Evolutionary conservation across 2,888 invertebrate genomes (phyloP).

Genomic region (Lycia hirtaria): DNA sequence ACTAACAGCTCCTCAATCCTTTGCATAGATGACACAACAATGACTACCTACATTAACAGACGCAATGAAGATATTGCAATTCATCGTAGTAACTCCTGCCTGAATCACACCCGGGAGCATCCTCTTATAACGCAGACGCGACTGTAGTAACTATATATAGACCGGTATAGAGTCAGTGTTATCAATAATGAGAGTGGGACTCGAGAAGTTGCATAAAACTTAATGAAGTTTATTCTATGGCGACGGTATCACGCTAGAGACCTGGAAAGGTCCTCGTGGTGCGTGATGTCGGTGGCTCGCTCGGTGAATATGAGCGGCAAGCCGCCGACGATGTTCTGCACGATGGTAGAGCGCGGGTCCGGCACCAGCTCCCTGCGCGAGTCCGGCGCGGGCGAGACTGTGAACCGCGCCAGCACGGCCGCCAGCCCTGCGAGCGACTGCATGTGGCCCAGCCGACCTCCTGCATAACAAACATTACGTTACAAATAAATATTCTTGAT

Average conservation of each 20-base stretch:
- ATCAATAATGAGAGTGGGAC: not conserved
- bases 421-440: slow-evolving; percentile 71
- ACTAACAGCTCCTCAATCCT: too few relatives aligned
- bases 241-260: slow-evolving; percentile 8
- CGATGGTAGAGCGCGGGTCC: slow-evolving; percentile 58
- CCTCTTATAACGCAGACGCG: too few relatives aligned
- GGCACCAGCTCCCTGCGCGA: slow-evolving; percentile 49
- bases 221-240: not conserved
- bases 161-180: too few relatives aligned
- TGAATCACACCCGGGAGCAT: too few relatives aligned
- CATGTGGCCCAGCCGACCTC: slow-evolving; percentile 67
- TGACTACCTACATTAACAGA: too few relatives aligned
- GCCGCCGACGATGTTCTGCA: slow-evolving; percentile 59
- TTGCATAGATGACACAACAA: too few relatives aligned
- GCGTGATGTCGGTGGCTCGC: not conserved
- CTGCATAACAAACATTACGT: slow-evolving; percentile 42
- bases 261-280: not conserved
- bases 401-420: slow-evolving; percentile 56
- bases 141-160: too few relatives aligned
- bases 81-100: too few relatives aligned
- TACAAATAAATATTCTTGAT: not conserved
- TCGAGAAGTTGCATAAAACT: not conserved
- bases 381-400: slow-evolving; percentile 54
- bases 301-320: slow-evolving; percentile 57
- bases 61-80: too few relatives aligned